A percentile compares a stretch with the other conserved stretches of the same genome.
Evolutionary conservation across 1,140 invertebrate species (phyloP).

Genomic region (Octopus bimaculoides): DNA sequence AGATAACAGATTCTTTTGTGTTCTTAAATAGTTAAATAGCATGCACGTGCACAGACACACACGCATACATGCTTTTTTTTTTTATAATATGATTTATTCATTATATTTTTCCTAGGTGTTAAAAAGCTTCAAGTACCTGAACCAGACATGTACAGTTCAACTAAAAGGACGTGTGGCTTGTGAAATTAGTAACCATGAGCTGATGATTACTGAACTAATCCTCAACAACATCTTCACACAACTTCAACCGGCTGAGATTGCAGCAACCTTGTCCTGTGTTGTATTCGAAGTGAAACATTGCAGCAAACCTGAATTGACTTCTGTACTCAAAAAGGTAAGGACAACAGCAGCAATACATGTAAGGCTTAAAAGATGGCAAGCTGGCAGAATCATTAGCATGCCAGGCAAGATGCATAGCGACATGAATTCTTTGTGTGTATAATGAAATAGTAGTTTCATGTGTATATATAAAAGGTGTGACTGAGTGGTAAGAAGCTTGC

Average conservation of each 20-base stretch:
- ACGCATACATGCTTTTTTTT: background rate
- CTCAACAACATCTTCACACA: slow-evolving; percentile 86
- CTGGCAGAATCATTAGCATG: too few species aligned
- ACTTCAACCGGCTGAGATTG: slow-evolving; percentile 85
- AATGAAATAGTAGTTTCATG: too few species aligned
- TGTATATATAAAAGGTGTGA: too few species aligned
- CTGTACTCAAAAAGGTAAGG: slow-evolving; percentile 45
- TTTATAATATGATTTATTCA: background rate
- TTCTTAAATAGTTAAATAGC: too few species aligned
- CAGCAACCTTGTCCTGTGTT: slow-evolving; percentile 83
- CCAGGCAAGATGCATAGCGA: too few species aligned
- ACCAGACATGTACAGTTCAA: slow-evolving; percentile 71
- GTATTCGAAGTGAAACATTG: slow-evolving; percentile 83
- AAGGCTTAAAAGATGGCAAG: too few species aligned
- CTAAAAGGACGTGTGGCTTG: slow-evolving; percentile 93
- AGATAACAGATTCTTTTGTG: too few species aligned
- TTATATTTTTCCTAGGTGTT: slow-evolving; percentile 64
- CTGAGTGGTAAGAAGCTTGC: too few species aligned
- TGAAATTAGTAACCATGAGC: slow-evolving; percentile 88
- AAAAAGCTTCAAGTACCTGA: slow-evolving; percentile 68
- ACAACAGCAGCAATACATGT: too few species aligned
- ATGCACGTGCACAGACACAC: too few species aligned
- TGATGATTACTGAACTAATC: slow-evolving; percentile 95
- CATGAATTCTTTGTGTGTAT: too few species aligned
- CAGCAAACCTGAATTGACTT: slow-evolving; percentile 51